phyloP scores from a whole-genome alignment of 2,113 vertebrate genomes.

The Zosterops japonicus region DNA sequence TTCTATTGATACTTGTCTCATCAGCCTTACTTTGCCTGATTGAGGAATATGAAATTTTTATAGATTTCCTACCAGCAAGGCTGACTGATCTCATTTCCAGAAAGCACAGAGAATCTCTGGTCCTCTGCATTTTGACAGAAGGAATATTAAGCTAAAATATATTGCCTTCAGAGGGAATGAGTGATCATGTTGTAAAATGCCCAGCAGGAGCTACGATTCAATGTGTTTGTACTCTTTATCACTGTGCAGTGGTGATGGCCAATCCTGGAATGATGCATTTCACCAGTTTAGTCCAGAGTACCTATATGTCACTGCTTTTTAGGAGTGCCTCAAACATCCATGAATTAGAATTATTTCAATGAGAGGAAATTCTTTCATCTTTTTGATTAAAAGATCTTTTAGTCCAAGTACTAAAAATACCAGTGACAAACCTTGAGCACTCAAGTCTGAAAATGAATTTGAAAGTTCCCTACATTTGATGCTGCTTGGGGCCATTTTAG shows the following conservation, averaged over 20 bases:
- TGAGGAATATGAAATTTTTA: not conserved
- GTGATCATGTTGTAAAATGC: not conserved
- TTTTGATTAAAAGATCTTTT: not conserved
- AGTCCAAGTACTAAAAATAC: not conserved
- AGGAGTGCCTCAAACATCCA: not conserved
- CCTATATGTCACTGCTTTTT: not conserved
- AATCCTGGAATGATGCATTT: not conserved
- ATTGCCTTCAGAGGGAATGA: not conserved
- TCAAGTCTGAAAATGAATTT: not conserved
- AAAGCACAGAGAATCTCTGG: not conserved
- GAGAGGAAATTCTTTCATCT: not conserved
- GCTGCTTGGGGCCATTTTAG: not conserved
- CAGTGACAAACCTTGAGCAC: not conserved
- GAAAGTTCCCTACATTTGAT: not conserved
- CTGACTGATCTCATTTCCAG: not conserved
- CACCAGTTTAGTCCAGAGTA: not conserved
- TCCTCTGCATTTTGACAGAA: not conserved
- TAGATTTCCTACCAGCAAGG: not conserved
- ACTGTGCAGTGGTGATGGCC: not conserved
- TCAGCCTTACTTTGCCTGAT: not conserved
- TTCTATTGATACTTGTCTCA: not conserved
- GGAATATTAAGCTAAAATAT: not conserved
- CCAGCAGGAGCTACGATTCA: accelerated
- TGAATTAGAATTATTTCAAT: not conserved
- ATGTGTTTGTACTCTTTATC: not conserved